Conservation (phyloP, 92 coral and sea anemone species). For the Porites divaricata region DNA sequence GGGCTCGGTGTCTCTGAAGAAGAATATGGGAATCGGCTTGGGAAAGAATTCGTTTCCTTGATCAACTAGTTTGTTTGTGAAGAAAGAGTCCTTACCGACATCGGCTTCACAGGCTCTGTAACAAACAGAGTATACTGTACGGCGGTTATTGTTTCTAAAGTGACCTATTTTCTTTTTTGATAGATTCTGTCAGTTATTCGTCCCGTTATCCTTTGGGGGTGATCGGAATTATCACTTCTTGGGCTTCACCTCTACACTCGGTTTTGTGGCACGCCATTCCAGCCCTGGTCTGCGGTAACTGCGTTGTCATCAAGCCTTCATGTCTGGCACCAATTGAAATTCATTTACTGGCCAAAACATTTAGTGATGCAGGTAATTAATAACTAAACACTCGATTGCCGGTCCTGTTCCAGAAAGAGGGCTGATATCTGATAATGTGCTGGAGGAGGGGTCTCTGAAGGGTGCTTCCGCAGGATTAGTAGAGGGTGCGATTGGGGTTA, state of each 20-base stretch:
- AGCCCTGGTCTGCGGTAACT: slow-evolving; percentile 70
- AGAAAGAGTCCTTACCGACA: too few species aligned
- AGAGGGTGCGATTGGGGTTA: too few species aligned
- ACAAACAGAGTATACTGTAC: not conserved
- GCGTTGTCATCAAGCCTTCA: slow-evolving; percentile 68
- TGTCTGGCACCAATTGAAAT: slow-evolving; percentile 67
- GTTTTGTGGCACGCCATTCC: slow-evolving; percentile 62
- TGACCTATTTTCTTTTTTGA: not conserved
- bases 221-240: slow-evolving; percentile 60
- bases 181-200: slow-evolving; percentile 61
- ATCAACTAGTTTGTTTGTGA: too few species aligned
- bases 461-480: too few species aligned
- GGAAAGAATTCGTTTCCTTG: too few species aligned
- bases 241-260: slow-evolving; percentile 69
- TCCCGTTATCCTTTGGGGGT: slow-evolving; percentile 62
- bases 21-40: too few species aligned
- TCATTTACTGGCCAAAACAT: slow-evolving; percentile 64
- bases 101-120: too few species aligned
- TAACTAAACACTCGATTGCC: not conserved
- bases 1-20: too few species aligned
- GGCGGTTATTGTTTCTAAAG: too few species aligned
- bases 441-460: too few species aligned
- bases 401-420: not conserved
- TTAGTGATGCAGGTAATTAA: slow-evolving; percentile 67
- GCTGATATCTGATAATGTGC: not conserved